Evolutionary conservation across 2,888 invertebrate species (phyloP).

Genomic region (Epistrophe eligans): DNA sequence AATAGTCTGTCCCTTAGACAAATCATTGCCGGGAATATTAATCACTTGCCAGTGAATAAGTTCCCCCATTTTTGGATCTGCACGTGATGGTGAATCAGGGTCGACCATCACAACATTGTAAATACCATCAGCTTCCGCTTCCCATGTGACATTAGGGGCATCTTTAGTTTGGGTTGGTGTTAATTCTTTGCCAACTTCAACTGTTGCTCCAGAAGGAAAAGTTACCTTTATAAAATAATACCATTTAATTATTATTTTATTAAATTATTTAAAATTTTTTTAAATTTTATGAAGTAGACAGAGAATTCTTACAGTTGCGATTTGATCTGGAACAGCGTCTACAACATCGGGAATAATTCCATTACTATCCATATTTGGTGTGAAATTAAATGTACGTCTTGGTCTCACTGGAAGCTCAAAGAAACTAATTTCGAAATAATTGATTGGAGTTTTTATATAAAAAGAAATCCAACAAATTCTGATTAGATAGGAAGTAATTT

Average conservation of each 20-base stretch:
- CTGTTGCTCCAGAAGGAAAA: constrained; percentile 83
- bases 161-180: constrained; percentile 92
- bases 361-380: constrained; percentile 82
- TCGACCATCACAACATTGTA: constrained; percentile 94
- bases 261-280: too few relatives aligned
- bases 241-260: not conserved
- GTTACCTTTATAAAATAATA: constrained; percentile 75
- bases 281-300: not conserved
- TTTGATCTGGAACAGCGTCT: constrained; percentile 85
- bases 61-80: constrained; percentile 91
- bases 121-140: constrained; percentile 85
- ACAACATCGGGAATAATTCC: constrained; percentile 91
- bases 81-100: constrained; percentile 91
- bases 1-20: constrained; percentile 90
- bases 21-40: constrained; percentile 91
- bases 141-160: constrained; percentile 88
- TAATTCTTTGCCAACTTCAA: constrained; percentile 89
- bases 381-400: not conserved
- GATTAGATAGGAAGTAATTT: constrained; percentile 4
- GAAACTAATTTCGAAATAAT: not conserved
- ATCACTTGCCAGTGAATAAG: constrained; percentile 97
- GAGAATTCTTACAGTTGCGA: constrained; percentile 11
- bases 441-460: not conserved
- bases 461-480: not conserved
- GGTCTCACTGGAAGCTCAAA: not conserved